A percentile compares a stretch with the other conserved stretches of the same genome.
phyloP scores from a whole-genome alignment of 2,797 vertebrate species.

The Brotula barbata region DNA sequence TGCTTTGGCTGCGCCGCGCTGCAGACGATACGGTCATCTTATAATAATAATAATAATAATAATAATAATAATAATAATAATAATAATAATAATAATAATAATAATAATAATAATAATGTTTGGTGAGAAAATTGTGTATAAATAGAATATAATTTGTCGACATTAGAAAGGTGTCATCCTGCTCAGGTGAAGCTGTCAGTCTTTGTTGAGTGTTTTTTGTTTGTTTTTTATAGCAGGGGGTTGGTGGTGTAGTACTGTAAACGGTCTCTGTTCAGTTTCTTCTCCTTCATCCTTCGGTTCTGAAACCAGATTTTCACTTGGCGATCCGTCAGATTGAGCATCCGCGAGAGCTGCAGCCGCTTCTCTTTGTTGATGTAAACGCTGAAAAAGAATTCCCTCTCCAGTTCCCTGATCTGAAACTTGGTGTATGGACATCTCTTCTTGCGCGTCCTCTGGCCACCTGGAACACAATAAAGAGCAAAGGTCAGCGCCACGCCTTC shows the following conservation, averaged over 20 bases:
- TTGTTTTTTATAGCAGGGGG: slow-evolving; percentile 87
- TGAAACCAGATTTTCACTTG: slow-evolving; percentile 99
- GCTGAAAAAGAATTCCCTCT: slow-evolving; percentile 99
- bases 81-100: slow-evolving; percentile 53
- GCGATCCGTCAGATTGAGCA: slow-evolving; percentile 97
- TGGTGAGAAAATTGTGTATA: slow-evolving; percentile 54
- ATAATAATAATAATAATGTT: slow-evolving; percentile 55
- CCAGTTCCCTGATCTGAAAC: slow-evolving; percentile 97
- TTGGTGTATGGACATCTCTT: slow-evolving; percentile 98
- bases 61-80: slow-evolving; percentile 37
- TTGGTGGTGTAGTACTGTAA: slow-evolving; percentile 98
- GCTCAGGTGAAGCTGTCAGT: slow-evolving; percentile 30
- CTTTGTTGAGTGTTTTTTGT: slow-evolving; percentile 59
- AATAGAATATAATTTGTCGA: slow-evolving; percentile 51
- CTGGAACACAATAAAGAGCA: slow-evolving; percentile 72
- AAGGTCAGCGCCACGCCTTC: too few species aligned
- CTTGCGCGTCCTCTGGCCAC: slow-evolving; percentile 94
- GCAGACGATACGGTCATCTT: slow-evolving; percentile 6
- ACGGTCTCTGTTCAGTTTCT: slow-evolving; percentile 99
- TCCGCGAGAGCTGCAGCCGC: slow-evolving; percentile 93
- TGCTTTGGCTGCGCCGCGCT: slow-evolving; percentile 1
- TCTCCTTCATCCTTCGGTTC: slow-evolving; percentile 99
- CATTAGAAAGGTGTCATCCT: slow-evolving; percentile 48
- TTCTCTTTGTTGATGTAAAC: slow-evolving; percentile 99
- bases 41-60: slow-evolving; percentile 40